Evolutionary conservation across 2,113 vertebrate genomes (phyloP), one percentile per base, ranked within the genome.

Genomic region (Tenebrosternarchus preto): DNA sequence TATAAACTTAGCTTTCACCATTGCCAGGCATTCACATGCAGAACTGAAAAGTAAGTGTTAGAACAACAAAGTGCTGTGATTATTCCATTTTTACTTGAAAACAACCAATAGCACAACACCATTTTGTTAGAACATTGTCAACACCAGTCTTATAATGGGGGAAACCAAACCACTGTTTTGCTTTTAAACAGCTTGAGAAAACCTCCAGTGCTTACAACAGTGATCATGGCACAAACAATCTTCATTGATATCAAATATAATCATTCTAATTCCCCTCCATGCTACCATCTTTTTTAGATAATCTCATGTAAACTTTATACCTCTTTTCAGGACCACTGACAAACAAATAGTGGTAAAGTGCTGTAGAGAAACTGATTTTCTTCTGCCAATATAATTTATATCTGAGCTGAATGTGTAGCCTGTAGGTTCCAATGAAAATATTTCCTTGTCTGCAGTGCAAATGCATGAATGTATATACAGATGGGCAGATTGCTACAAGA

Each of bases 321-420:
- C 46, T 84, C 61, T 60, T 81, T 73, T 85, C 63, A 70, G 36
- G 64, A 84, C 77, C 78, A 79, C 78, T 39, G 43, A 70, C 31
- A 20, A 66, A 74, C 64, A 81, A 57, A 43, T 43, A 82, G 78
- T 53, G 74, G 77, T 82, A 85, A 87, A 87, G 86, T 87, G 86
- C 86, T 84, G 77, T 59, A 82, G 77, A 81, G 19, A 76, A 77
- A 80, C 5, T 3, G 31, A 71, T 64, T 15, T 36, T 60, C 33
- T n/a, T 24, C 20, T 60, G 25, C 67, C 22, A 17, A 31, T 77
- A 77, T 39, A 55, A 25, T 31, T 79, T 24, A 59, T 22, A 25
- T 70, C 46, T 61, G 78, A 27, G 50, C 25, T 25, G 17, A 57
- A 56, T 50, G 24, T 7, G 20, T 9, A 31, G 24, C 27, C 8